Evolutionary conservation across 2,888 invertebrate genomes (phyloP), one percentile per base, ranked within the genome.

Genomic region (Apodemia mormo): DNA sequence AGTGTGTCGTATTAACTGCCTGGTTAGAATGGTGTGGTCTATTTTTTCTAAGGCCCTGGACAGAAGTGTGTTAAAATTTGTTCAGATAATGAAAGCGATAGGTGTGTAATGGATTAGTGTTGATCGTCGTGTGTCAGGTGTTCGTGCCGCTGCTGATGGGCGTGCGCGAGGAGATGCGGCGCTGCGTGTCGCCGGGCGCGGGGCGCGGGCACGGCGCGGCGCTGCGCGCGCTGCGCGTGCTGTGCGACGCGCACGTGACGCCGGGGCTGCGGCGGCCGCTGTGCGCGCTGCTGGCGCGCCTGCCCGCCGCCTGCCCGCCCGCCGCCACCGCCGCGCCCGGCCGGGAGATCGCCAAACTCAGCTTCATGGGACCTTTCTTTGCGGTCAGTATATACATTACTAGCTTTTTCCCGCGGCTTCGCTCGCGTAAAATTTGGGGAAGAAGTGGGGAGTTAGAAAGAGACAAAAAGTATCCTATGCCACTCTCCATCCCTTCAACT

Each of bases 301-400:
- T 92, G 79, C 86, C 91, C 66, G 83, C 96, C 85, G 88, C 94
- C 3, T 97, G 97, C 82, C 97, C 97, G 0, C 95, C 95, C 10
- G 88, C 96, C 1, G 94, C 96, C 76, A 96, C 97, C 1, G 95
- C 95, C 1, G 96, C 96, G 7, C 94, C 94, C 0, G 99, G 99
- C 0, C 94, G 98, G 61, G 99, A 99, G 89, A 94, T 99, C 71
- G 96, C 97, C 0, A 94, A 96, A 68, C 95, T 96, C 66, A 97
- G 98, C 70, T 98, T 96, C 83, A 94, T 99, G 8, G 99, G 98
- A 22, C 98, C 99, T 0, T 99, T 99, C 89, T 94, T 99, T 75
- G 96, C 96, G 10, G 95, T 99, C 0, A 85, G 86, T 84, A 10
- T 30, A 40, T 40, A 40, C 40, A 6, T 40, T 40, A 22, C 0